Base-by-base conservation (phyloP, 2,888 invertebrate genomes). In the Eupithecia dodoneata region DNA sequence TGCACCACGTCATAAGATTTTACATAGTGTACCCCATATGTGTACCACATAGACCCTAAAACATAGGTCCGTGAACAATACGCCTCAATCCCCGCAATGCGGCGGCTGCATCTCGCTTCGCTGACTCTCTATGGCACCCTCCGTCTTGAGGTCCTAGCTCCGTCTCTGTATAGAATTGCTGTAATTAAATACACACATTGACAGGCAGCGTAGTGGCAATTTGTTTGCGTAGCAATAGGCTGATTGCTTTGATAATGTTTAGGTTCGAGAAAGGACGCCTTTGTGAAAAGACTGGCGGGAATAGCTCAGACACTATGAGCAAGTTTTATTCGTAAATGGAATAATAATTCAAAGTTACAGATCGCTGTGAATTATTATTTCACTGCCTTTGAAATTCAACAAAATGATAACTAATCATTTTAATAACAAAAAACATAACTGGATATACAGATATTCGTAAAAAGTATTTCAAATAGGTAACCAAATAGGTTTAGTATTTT, bases 171-270 rank as follows among this genome's bases (percentile, higher is more conserved):
- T 12, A 42, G 42, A 73, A 70, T 70, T 73, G 70, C 76, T 69
- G 73, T 76, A 76, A 76, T 76, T 76, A 76, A 70, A 76, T 52
- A 73, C 72, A 73, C 76, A 76, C 73, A 73, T 63, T 65, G 70
- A 47, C 70, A 47, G 47, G 66, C 47, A 13, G 6, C 13, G 18
- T 30, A 70, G 42, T 45, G 69, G 73, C 63, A 52, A 67, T 47
- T 42, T 73, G 73, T 66, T 73, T 45, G 41, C 18, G 9, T 67
- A 66, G 73, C 41, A 55, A 42, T 72, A 59, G 18, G 72, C 63
- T 18, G 65, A 73, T 67, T 42, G 30, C 49, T 66, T 65, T 10
- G 66, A n/a, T 44, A 67, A 67, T 52, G 41, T 67, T 66, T 3
- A 63, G 12, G 45, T 44, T 44, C 15, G 5, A 66, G 15, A 65